Conservation (phyloP, 2,888 invertebrate genomes). For the Ditylenchus weischeri region DNA sequence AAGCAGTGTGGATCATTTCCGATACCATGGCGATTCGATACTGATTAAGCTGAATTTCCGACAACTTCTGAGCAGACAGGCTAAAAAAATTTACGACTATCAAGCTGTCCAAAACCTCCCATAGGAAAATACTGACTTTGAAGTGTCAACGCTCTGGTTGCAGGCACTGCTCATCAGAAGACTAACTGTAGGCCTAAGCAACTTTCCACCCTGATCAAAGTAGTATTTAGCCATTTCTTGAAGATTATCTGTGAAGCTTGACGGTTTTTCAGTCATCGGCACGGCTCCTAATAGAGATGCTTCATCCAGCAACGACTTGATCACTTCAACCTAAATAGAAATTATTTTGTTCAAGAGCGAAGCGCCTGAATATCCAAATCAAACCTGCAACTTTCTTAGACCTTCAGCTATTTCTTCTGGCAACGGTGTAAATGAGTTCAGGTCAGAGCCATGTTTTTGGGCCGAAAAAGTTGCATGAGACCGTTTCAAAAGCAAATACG, state of each 20-base stretch:
- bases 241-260: slow-evolving; percentile 62
- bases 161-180: slow-evolving; percentile 85
- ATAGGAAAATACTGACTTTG: neutral
- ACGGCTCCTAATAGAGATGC: slow-evolving; percentile 8
- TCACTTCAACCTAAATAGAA: slow-evolving; percentile 30
- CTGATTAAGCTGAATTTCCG: slow-evolving; percentile 57
- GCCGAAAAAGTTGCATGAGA: no score
- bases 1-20: slow-evolving; percentile 99
- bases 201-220: slow-evolving; percentile 96
- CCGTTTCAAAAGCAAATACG: no score
- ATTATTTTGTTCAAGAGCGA: neutral
- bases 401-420: no score
- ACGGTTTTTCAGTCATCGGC: slow-evolving; percentile 19
- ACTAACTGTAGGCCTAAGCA: slow-evolving; percentile 88
- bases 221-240: slow-evolving; percentile 91
- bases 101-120: neutral
- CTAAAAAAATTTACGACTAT: neutral
- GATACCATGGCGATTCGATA: slow-evolving; percentile 80
- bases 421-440: no score
- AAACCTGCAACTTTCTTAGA: no score
- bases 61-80: neutral
- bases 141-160: slow-evolving; percentile 36
- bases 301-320: slow-evolving; percentile 32
- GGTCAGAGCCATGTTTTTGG: no score
- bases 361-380: no score